phyloP scores from a whole-genome alignment of 2,797 vertebrate genomes.

The Phrynocephalus forsythii region DNA sequence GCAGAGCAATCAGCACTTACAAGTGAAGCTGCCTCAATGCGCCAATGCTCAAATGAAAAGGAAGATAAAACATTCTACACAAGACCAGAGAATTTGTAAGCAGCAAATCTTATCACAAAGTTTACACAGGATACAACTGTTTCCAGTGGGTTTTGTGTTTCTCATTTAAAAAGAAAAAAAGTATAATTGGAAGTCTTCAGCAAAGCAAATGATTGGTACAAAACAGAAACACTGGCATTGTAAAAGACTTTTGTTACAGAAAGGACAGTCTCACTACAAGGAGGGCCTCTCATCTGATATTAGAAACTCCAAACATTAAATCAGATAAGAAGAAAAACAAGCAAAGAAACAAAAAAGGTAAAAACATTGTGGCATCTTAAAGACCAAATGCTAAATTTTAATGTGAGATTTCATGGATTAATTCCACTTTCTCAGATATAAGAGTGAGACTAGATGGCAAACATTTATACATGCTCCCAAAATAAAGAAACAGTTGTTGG shows the following conservation, averaged over 20 bases:
- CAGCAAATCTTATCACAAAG: slow-evolving; percentile 24
- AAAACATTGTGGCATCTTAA: too few species aligned
- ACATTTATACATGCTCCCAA: too few species aligned
- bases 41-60: slow-evolving; percentile 27
- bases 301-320: not conserved
- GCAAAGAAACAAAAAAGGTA: too few species aligned
- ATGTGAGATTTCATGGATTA: too few species aligned
- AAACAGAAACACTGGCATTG: not conserved
- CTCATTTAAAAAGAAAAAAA: slow-evolving; percentile 22
- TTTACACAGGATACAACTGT: slow-evolving; percentile 5
- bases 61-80: slow-evolving; percentile 20
- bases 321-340: too few species aligned
- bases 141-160: not conserved
- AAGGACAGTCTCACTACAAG: not conserved
- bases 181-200: not conserved
- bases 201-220: not conserved
- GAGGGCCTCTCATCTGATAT: not conserved
- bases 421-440: too few species aligned
- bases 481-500: too few species aligned
- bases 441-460: too few species aligned
- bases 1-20: slow-evolving; percentile 35
- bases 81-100: slow-evolving; percentile 8
- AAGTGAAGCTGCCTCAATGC: slow-evolving; percentile 21
- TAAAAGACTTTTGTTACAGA: not conserved
- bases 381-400: too few species aligned